Percentiles rank a stretch among this genome's conserved stretches.
Conservation (phyloP, 2,888 invertebrate genomes). For the Leptinotarsa juncta region DNA sequence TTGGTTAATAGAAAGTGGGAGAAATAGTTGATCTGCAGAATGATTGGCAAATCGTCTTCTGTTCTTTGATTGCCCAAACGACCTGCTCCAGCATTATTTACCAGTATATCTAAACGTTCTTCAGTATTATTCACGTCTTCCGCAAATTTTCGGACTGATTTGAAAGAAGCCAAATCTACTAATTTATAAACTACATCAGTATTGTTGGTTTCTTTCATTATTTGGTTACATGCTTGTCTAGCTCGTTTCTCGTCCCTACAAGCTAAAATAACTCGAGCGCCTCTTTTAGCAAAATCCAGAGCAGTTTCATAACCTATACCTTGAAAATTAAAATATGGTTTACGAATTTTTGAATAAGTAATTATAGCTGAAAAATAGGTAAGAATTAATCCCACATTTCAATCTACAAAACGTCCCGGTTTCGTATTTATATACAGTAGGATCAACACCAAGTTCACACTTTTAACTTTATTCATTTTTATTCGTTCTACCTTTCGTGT, state of each 20-base stretch:
- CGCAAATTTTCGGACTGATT: constrained; percentile 72
- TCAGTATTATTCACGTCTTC: constrained; percentile 69
- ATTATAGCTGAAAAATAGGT: too few relatives aligned
- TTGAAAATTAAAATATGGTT: constrained; percentile 38
- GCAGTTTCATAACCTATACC: constrained; percentile 67
- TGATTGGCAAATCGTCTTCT: constrained; percentile 72
- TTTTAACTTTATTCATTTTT: too few relatives aligned
- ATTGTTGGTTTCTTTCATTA: constrained; percentile 58
- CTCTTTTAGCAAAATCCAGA: constrained; percentile 65
- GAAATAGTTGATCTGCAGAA: constrained; percentile 77
- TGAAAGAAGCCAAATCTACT: constrained; percentile 69
- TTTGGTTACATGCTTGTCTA: constrained; percentile 53
- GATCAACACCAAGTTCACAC: too few relatives aligned
- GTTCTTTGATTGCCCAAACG: constrained; percentile 66
- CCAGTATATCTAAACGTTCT: constrained; percentile 71
- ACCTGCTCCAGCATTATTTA: constrained; percentile 75
- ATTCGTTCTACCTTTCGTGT: too few relatives aligned
- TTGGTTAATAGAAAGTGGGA: constrained; percentile 78
- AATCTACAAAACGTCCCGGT: too few relatives aligned
- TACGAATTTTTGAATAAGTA: too few relatives aligned
- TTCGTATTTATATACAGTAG: too few relatives aligned
- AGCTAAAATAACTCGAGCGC: constrained; percentile 69
- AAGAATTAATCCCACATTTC: too few relatives aligned
- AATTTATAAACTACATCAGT: constrained; percentile 62
- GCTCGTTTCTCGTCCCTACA: constrained; percentile 63